A percentile compares a stretch with the other conserved stretches of the same genome.
Conservation (phyloP, 2,888 invertebrate genomes). For the Panzeria rudis region DNA sequence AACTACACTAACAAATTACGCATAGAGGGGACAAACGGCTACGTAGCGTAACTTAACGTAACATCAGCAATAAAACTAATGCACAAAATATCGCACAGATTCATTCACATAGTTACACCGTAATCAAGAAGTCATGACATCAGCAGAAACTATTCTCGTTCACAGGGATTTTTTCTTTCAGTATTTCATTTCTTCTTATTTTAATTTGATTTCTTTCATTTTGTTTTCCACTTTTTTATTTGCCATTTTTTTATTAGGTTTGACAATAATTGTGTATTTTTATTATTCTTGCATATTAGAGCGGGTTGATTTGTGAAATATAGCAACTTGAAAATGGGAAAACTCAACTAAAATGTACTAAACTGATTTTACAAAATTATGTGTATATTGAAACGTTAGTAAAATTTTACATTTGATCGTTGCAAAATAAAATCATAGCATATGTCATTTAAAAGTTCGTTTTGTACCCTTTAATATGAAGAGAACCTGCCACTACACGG, state of each 20-base stretch:
- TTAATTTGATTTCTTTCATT: constrained; percentile 37
- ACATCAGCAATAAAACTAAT: constrained; percentile 1
- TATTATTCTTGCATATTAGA: constrained; percentile 19
- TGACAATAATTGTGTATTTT: constrained; percentile 30
- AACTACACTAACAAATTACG: not conserved
- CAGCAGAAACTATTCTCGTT: constrained; percentile 36
- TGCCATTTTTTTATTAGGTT: constrained; percentile 24
- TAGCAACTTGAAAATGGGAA: too few relatives aligned
- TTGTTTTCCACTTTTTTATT: constrained; percentile 55
- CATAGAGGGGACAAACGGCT: not conserved
- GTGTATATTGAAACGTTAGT: too few relatives aligned
- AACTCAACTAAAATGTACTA: too few relatives aligned
- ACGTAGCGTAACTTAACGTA: constrained; percentile 2
- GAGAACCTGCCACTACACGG: too few relatives aligned
- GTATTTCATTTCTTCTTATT: constrained; percentile 17
- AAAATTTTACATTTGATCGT: too few relatives aligned
- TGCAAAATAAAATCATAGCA: too few relatives aligned
- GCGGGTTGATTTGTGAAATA: too few relatives aligned
- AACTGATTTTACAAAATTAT: too few relatives aligned
- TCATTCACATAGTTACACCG: constrained; percentile 13
- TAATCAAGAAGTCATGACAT: constrained; percentile 61
- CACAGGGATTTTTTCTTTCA: constrained; percentile 10
- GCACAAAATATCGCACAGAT: not conserved
- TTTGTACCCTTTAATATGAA: too few relatives aligned
- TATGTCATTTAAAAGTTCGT: too few relatives aligned